phyloP scores from a whole-genome alignment of 2,113 vertebrate genomes.

The Mesembrinibis cayennensis region DNA sequence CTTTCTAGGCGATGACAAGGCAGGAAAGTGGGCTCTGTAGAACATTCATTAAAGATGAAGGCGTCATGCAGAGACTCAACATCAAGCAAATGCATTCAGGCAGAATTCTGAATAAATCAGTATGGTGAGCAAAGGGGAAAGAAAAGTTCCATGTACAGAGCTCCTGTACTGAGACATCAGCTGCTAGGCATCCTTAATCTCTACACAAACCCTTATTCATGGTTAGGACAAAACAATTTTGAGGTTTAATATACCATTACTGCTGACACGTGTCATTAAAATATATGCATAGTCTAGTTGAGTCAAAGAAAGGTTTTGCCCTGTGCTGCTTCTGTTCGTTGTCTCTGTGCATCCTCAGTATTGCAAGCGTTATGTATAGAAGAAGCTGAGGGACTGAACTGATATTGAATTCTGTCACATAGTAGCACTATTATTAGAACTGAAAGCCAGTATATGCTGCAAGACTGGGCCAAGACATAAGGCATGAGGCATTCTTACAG shows the following conservation, averaged over 20 bases:
- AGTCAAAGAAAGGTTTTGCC: neutral
- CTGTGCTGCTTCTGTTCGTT: neutral
- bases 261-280: neutral
- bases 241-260: neutral
- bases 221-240: neutral
- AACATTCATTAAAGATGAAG: neutral
- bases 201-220: neutral
- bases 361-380: neutral
- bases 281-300: neutral
- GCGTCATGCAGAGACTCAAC: neutral
- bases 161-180: neutral
- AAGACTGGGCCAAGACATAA: neutral
- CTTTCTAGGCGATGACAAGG: neutral
- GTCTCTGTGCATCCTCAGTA: neutral
- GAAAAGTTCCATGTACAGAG: neutral
- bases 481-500: neutral
- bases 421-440: neutral
- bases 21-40: neutral
- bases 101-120: neutral
- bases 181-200: neutral
- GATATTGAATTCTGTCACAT: neutral
- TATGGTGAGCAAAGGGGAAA: neutral
- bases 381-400: neutral
- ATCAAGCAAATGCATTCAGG: neutral
- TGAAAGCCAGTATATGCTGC: neutral